Evolutionary conservation across 2,888 invertebrate species (phyloP), one percentile per base, ranked within the genome.

Genomic region (Stegophylla sp.): DNA sequence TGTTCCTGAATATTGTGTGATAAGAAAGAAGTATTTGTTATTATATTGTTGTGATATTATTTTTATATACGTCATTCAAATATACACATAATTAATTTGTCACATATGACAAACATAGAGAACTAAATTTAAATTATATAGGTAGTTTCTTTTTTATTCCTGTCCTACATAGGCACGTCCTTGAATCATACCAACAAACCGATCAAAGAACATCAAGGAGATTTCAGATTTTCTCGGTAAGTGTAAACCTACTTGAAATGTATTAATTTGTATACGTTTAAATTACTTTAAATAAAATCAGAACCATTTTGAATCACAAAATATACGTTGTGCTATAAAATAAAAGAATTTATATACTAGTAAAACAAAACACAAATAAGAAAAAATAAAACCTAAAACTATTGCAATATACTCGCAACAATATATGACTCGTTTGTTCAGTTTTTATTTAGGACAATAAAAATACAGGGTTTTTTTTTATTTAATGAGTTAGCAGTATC

Each of bases 1-100:
- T 45, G 79, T 79, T 79, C 79, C 79, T 79, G 67, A 71, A 56
- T 59, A 61, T 71, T 79, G 79, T 79, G 79, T 79, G 79, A 79
- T 79, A 79, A 61, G 61, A 79, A 56, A 59, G 26, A 77, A 79
- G 48, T 79, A 79, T 69, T 79, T 59, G n/a, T n/a, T 63, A 34
- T 28, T 34, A 67, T 53, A 66, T 61, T 71, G 48, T 48, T 79
- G 69, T 79, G 79, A 79, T 79, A 79, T 79, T 79, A 79, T 69
- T 79, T 79, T 79, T 77, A 77, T 77, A 67, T 17, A 10, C 51
- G 17, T 67, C 23, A 28, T 73, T 28, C 28, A 17, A 23, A 28
- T 51, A n/a, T 41, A 17, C n/a, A n/a, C n/a, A n/a, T n/a, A n/a
- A n/a, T n/a, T n/a, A n/a, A n/a, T n/a, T n/a, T n/a, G n/a, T n/a